Percentiles rank a stretch among this genome's conserved stretches.
Evolutionary conservation across 2,113 vertebrate species (phyloP).

Genomic region (Naja naja): DNA sequence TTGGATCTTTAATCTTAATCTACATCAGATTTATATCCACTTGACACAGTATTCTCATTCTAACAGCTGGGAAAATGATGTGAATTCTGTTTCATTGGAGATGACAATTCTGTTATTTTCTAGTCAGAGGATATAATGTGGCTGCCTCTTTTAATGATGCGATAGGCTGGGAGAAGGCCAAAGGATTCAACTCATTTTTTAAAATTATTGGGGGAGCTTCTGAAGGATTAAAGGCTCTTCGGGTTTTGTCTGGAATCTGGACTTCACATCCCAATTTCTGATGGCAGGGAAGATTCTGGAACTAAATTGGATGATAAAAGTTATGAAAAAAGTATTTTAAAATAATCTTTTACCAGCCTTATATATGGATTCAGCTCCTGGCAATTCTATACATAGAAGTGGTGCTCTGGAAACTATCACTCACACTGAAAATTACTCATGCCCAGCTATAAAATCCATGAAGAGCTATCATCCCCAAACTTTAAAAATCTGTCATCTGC

Average conservation of each 20-base stretch:
- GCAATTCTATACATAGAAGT: not conserved
- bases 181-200: not conserved
- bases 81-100: not conserved
- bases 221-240: not conserved
- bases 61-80: not conserved
- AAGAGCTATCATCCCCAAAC: not conserved
- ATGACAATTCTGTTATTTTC: not conserved
- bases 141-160: not conserved
- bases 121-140: not conserved
- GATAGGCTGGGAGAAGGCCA: not conserved
- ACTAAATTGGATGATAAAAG: not conserved
- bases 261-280: not conserved
- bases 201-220: not conserved
- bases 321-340: not conserved
- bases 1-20: not conserved
- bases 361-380: not conserved
- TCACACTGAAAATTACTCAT: not conserved
- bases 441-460: not conserved
- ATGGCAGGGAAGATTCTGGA: not conserved
- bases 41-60: not conserved
- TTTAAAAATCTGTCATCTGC: not conserved
- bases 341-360: not conserved
- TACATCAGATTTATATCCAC: not conserved
- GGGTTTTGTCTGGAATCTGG: not conserved
- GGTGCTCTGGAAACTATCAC: not conserved